Conservation (phyloP, 1,140 invertebrate species). For the Apis dorsata region DNA sequence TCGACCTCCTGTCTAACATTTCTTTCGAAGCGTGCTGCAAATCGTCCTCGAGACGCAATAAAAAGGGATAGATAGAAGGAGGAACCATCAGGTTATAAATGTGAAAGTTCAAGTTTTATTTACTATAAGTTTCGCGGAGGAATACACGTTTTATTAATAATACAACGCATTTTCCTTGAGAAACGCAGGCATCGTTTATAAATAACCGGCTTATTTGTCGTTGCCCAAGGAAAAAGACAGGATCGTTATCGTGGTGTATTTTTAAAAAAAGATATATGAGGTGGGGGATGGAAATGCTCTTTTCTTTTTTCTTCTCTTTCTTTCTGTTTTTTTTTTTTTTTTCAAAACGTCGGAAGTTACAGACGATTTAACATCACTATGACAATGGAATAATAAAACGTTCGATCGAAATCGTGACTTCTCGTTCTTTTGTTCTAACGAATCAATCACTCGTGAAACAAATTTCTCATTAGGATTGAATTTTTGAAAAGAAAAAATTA, state of each 20-base stretch:
- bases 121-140: slow-evolving; percentile 21
- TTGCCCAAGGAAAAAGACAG: slow-evolving; percentile 36
- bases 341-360: background rate
- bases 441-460: too few relatives aligned
- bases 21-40: background rate
- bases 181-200: slow-evolving; percentile 33
- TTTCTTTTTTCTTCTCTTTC: too few relatives aligned
- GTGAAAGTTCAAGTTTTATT: slow-evolving; percentile 34
- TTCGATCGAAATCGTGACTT: background rate
- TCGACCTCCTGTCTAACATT: background rate
- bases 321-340: background rate
- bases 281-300: too few relatives aligned
- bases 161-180: slow-evolving; percentile 37
- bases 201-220: slow-evolving; percentile 43
- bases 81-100: background rate
- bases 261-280: background rate
- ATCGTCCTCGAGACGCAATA: background rate
- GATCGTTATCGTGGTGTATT: slow-evolving; percentile 33
- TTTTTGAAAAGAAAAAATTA: too few relatives aligned
- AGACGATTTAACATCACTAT: background rate
- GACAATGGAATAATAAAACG: background rate
- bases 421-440: too few relatives aligned
- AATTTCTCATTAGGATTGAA: too few relatives aligned
- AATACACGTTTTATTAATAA: slow-evolving; percentile 41
- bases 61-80: background rate